Base-by-base conservation (phyloP, 2,888 invertebrate genomes). In the Caenorhabditis doughertyi region DNA sequence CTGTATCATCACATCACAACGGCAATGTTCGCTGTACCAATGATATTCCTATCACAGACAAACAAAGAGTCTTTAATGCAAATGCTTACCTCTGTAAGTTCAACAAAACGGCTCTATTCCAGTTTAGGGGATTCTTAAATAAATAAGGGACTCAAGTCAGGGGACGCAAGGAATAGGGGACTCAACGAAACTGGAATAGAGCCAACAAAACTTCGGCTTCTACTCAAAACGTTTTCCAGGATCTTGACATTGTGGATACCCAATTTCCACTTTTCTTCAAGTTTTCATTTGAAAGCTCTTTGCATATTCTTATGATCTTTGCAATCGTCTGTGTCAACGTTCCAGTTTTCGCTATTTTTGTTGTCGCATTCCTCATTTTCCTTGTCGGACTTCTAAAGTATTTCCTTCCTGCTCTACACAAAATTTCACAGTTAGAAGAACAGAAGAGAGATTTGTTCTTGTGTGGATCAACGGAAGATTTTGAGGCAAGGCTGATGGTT, bases 361-460 rank as follows among this genome's bases (percentile, higher is more conserved):
- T 85, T 42, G 76, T 89, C 42, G 80, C 85, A 35, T 89, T 89
- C 49, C 35, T 84, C 23, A 67, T 86, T 2, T 62, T 88, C 53
- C 86, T 89, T 47, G 18, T 86, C 25, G 56, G 79, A 11, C 86
- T 91, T 27, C 91, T 98, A 94, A 94, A 96, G 87, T 96, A 97
- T 93, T 98, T 97, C 93, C 96, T 98, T 84, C 95, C 96, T 1
- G 95, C 97, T 0, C 97, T 97, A 3, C 94, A 98, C 21, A 98
- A 98, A 65, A 87, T 90, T 51, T 85, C 85, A 32, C 71, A 87
- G 29, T 70, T 90, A 18, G 86, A 90, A 23, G 82, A 79, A 7
- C 39, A 72, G 3, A 62, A 62, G 21, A 70, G 70, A 64, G 67
- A 81, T 5, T 23, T 74, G 21, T 84, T 83, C 23, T 58, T 85